Evolutionary conservation across 2,797 vertebrate genomes (phyloP).

Genomic region (Chiropotes sagulatus): DNA sequence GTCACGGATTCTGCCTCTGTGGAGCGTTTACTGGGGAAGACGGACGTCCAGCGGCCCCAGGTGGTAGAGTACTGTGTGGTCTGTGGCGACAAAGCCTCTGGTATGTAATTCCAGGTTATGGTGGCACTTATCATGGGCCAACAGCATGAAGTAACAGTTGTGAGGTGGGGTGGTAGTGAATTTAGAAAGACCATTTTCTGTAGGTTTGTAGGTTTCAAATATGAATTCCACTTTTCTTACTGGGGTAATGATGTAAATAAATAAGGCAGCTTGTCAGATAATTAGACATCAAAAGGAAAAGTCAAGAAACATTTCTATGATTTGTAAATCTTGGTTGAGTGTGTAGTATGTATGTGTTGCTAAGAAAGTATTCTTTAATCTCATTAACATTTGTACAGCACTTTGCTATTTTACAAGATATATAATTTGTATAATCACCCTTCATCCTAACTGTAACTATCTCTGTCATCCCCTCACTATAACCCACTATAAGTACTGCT

Average conservation of each 20-base stretch:
- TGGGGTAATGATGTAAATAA: background rate
- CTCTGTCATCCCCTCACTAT: background rate
- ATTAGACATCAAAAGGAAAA: background rate
- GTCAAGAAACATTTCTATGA: background rate
- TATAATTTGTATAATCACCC: background rate
- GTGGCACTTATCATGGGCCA: background rate
- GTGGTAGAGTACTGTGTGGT: conserved; percentile 98
- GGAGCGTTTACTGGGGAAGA: conserved; percentile 94
- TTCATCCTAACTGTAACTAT: background rate
- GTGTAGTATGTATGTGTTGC: background rate
- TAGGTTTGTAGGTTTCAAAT: background rate
- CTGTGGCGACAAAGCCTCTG: conserved; percentile 99
- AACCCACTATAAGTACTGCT: background rate
- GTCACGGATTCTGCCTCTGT: conserved; percentile 97
- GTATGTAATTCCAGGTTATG: conserved; percentile 81
- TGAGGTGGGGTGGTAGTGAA: background rate
- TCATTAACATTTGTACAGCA: background rate
- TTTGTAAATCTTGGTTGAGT: background rate
- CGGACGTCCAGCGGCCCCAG: conserved; percentile 93
- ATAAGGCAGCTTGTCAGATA: conserved; percentile 22
- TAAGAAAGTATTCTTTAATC: background rate
- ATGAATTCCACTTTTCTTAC: background rate
- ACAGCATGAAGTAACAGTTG: background rate
- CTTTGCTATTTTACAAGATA: background rate
- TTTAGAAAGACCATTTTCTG: conserved; percentile 12